These are phyloP conservation scores for Hemithea aestivaria DNA, from an alignment of 2,888 invertebrate species.

Conservation along the genomic window DNA sequence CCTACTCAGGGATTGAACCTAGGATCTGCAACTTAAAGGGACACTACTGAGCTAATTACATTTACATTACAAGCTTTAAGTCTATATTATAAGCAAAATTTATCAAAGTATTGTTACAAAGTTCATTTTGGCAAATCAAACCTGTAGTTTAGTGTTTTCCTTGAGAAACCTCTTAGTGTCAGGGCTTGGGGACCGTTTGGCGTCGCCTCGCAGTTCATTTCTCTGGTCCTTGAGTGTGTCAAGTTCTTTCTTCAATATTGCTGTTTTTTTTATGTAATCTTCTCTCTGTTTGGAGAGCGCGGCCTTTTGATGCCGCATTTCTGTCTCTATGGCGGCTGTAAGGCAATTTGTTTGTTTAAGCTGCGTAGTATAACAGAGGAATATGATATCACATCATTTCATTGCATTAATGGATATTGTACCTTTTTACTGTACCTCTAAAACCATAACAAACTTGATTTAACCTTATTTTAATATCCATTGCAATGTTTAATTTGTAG, in stretches of 20 bases:
- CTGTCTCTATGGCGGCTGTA: constrained; percentile 85
- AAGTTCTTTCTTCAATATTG: constrained; percentile 86
- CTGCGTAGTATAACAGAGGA: too few species aligned
- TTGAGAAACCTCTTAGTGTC: constrained; percentile 88
- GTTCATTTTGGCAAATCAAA: constrained; percentile 52
- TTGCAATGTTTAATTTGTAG: too few species aligned
- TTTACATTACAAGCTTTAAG: neutral
- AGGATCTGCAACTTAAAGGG: too few species aligned
- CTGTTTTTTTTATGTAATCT: constrained; percentile 88
- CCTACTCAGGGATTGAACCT: too few species aligned
- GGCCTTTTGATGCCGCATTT: constrained; percentile 89
- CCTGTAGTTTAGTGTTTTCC: constrained; percentile 92
- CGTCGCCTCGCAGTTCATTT: constrained; percentile 84
- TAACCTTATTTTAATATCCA: too few species aligned
- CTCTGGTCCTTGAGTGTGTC: constrained; percentile 88
- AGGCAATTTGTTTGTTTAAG: constrained; percentile 17
- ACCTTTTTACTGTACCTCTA: too few species aligned
- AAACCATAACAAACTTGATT: too few species aligned
- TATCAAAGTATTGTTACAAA: neutral
- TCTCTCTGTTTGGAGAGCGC: constrained; percentile 89
- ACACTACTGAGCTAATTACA: too few species aligned
- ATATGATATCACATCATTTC: constrained; percentile 26
- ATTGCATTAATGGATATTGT: neutral
- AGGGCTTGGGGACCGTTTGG: constrained; percentile 84
- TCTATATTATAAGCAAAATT: constrained; percentile 16